Conservation (phyloP, 2,113 vertebrate genomes). For the Trogon melanurus region DNA sequence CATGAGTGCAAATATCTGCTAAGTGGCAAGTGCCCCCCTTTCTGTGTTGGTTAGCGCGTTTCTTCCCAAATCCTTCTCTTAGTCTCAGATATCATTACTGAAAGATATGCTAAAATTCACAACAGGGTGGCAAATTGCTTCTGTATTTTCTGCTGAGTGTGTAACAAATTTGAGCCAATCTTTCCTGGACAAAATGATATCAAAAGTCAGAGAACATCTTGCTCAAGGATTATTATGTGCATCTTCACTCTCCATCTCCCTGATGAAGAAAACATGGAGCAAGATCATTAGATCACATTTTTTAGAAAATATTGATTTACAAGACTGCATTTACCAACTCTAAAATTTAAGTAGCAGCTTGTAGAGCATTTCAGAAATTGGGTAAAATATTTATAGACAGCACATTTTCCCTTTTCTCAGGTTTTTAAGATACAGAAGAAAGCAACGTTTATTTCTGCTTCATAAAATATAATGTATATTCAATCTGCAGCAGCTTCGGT, state of each 20-base stretch:
- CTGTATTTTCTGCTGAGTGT: slow-evolving; percentile 9
- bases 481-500: neutral
- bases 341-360: slow-evolving; percentile 21
- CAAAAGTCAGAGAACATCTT: neutral
- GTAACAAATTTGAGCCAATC: neutral
- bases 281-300: neutral
- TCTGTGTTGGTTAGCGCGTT: neutral
- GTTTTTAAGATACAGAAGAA: slow-evolving; percentile 9
- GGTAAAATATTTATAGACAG: slow-evolving; percentile 7
- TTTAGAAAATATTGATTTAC: slow-evolving; percentile 18
- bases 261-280: neutral
- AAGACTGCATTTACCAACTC: neutral
- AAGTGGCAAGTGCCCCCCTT: neutral
- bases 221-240: neutral
- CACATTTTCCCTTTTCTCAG: neutral
- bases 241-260: neutral
- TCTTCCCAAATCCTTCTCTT: neutral
- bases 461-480: neutral
- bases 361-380: slow-evolving; percentile 8
- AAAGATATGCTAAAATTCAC: slow-evolving; percentile 20
- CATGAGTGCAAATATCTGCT: neutral
- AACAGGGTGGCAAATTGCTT: neutral
- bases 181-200: neutral
- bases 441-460: neutral
- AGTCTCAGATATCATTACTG: neutral